Percentiles rank a stretch among this genome's conserved stretches.
Conservation (phyloP, 2,888 invertebrate genomes). For the Syrista parreyssii region DNA sequence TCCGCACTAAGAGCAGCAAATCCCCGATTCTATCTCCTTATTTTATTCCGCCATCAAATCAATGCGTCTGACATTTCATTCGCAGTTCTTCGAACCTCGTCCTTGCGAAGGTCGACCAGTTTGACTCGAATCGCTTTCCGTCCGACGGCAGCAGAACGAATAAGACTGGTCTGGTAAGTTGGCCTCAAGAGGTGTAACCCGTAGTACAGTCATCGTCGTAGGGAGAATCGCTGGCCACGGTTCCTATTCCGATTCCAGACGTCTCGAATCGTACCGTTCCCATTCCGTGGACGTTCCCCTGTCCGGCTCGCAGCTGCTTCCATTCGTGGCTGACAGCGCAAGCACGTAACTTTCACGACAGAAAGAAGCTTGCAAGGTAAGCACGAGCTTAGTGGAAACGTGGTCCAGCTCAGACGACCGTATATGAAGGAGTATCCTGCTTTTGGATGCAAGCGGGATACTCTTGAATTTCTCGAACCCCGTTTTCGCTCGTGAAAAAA, state of each 20-base stretch:
- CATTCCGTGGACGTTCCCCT: neutral
- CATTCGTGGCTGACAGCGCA: neutral
- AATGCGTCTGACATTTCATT: neutral
- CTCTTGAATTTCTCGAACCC: neutral
- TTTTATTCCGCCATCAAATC: neutral
- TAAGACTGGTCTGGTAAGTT: neutral
- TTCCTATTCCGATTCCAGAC: neutral
- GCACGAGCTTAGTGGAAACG: neutral
- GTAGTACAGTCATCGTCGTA: neutral
- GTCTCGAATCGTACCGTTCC: neutral
- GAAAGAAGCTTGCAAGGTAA: neutral
- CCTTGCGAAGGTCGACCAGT: neutral
- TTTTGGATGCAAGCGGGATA: neutral
- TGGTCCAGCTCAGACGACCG: neutral
- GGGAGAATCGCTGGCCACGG: neutral
- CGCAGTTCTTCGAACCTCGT: neutral
- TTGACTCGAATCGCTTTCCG: neutral
- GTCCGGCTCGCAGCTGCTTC: neutral
- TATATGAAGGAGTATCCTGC: neutral
- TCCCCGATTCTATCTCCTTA: neutral
- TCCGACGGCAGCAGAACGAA: neutral
- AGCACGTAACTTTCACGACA: neutral
- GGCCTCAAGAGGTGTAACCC: neutral
- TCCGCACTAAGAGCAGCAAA: neutral
- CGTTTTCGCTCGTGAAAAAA: neutral